Base-by-base conservation (phyloP, 2,797 vertebrate genomes). In the Acanthurus tractus region DNA sequence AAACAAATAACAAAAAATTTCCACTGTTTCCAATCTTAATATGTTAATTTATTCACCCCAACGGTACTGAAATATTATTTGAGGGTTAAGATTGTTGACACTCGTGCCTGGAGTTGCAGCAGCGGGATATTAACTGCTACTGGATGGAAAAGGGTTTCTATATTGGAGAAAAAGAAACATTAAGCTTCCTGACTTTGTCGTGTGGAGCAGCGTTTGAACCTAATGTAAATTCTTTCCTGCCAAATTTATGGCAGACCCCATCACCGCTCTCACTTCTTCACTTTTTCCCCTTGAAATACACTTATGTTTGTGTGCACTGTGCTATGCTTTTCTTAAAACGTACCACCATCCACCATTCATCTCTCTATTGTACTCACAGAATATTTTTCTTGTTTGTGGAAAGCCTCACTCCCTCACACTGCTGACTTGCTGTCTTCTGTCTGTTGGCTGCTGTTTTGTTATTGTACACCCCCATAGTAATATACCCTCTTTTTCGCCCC, bases 161-260 rank as follows among this genome's bases (percentile, higher is more conserved):
- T 84, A 69, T 63, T 82, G 49, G 70, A 87, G 67, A 69, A 90
- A 92, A 91, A 56, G 94, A 91, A 94, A 92, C 86, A 90, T 63
- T 52, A 40, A 55, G 64, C 89, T 94, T 94, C 89, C 91, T 92
- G 89, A 78, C 77, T 83, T 77, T 63, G 38, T 83, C 58, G 79
- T 88, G 82, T 85, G 87, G 82, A 89, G 63, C 79, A 74, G 79
- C 83, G 79, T 82, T 66, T 84, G 79, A 91, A 87, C 74, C 86
- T 93, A 85, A 91, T 91, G 84, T 89, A 74, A 93, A 90, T 89
- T 90, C 84, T 89, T 88, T 55, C 74, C 78, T 54, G 74, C 71
- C 78, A 90, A 81, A 89, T 80, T 69, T 79, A 74, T 82, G 64
- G 77, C 13, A 14, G 34, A 70, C 29, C 11, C 62, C 70, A 69